phyloP scores from a whole-genome alignment of 2,113 vertebrate species.

The Phrynosoma blainvillii region DNA sequence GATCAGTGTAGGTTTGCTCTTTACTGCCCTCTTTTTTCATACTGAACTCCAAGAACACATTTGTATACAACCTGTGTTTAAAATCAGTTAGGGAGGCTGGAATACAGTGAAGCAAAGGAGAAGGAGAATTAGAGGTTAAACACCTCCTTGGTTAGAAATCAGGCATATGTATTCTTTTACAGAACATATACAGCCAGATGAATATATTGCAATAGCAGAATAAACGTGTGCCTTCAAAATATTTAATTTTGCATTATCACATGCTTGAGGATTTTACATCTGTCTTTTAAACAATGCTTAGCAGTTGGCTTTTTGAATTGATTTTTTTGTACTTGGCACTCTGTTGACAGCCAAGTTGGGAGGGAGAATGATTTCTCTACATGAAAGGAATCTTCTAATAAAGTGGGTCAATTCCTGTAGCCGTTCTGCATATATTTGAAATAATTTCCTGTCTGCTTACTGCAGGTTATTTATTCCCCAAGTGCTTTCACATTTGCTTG shows the following conservation, averaged over 20 bases:
- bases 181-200: slow-evolving; percentile 35
- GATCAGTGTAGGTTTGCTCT: slow-evolving; percentile 1
- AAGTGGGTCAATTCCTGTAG: slow-evolving; percentile 59
- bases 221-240: neutral
- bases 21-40: neutral
- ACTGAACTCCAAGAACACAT: neutral
- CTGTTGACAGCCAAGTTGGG: slow-evolving; percentile 14
- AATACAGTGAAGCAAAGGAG: slow-evolving; percentile 37
- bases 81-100: slow-evolving; percentile 23
- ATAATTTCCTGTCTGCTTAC: slow-evolving; percentile 58
- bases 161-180: neutral
- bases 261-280: slow-evolving; percentile 36
- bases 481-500: slow-evolving; percentile 41
- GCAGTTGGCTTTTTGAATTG: slow-evolving; percentile 25
- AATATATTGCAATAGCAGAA: slow-evolving; percentile 39
- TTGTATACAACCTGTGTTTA: slow-evolving; percentile 16
- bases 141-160: slow-evolving; percentile 38
- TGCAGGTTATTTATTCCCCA: slow-evolving; percentile 60
- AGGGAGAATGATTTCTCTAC: slow-evolving; percentile 45
- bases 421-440: slow-evolving; percentile 61
- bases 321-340: slow-evolving; percentile 47
- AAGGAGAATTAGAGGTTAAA: slow-evolving; percentile 12
- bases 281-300: slow-evolving; percentile 44
- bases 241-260: slow-evolving; percentile 33
- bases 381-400: slow-evolving; percentile 51